Evolutionary conservation across 2,888 invertebrate species (phyloP).

Genomic region (Rutpela maculata): DNA sequence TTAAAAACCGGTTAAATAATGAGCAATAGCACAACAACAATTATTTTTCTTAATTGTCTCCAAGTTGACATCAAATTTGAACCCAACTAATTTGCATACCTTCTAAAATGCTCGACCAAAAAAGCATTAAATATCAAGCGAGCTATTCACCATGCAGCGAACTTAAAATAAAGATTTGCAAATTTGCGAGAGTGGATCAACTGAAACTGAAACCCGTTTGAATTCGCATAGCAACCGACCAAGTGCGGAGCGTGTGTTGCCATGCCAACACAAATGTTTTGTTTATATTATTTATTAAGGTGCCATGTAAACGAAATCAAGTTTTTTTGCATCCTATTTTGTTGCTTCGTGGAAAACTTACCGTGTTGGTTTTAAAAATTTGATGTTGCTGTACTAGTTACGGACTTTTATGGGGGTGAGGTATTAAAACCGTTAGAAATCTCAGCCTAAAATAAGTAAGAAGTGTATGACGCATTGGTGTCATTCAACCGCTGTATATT

Average conservation of each 20-base stretch:
- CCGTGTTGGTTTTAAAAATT: neutral
- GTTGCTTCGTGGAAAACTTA: neutral
- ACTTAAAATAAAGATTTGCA: conserved; percentile 25
- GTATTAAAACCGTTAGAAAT: neutral
- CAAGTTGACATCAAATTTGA: neutral
- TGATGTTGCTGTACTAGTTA: neutral
- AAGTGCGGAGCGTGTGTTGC: conserved; percentile 6
- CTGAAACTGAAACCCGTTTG: conserved; percentile 27
- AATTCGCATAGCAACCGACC: conserved; percentile 29
- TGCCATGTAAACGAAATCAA: conserved; percentile 1
- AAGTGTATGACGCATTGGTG: no score
- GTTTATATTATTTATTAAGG: conserved; percentile 27
- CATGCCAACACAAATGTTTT: conserved; percentile 21
- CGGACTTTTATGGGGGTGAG: neutral
- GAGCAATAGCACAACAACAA: neutral
- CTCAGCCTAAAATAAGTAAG: no score
- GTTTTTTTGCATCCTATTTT: neutral
- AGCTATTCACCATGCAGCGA: conserved; percentile 5
- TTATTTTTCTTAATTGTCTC: neutral
- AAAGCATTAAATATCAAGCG: neutral
- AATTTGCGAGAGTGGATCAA: conserved; percentile 23
- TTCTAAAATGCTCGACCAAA: neutral
- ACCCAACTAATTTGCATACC: neutral
- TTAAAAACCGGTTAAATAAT: neutral
- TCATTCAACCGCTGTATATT: no score